Evolutionary conservation across 1,140 invertebrate genomes (phyloP), one percentile per base, ranked within the genome.

Genomic region (Olivierus martensii): DNA sequence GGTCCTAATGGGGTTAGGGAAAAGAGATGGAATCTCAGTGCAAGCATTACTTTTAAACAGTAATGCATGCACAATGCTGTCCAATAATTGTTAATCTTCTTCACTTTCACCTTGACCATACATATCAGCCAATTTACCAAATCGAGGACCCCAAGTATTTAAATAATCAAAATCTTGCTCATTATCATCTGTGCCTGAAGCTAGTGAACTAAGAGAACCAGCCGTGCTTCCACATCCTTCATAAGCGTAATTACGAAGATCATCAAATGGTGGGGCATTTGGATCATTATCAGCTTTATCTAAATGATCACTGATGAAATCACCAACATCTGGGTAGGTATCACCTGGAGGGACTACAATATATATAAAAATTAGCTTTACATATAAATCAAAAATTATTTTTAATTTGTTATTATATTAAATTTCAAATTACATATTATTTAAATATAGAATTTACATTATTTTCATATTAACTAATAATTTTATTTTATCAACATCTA

Each of bases 161-260:
- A 98, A 73, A 67, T 95, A 95, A 65, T 96, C 90, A 71, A 94
- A 97, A 63, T 97, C 90, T 69, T 96, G 91, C 63, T 86, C 82
- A 67, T 91, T 87, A 67, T 92, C 89, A 68, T 95, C 90, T 45
- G 87, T 90, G 61, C 87, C 90, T 64, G 91, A 94, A 57, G 89
- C 87, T 59, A 97, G 74, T 15, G 91, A 95, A 63, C 91, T 95
- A 10, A 95, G 76, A 2, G 91, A 95, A 36, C 92, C 92, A 17
- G 90, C 91, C 51, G 89, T 92, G 66, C 89, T 95, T 71, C 91
- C 91, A 63, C 89, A 89, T 36, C 94, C 94, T 70, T 98, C 94
- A 63, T 96, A 96, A 18, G 89, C 91, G 70, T 95, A 98, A 72
- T 96, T 96, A 66, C 92, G 76, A 55, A 97, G 75, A 72, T 94